Conservation (phyloP, 2,888 invertebrate species). For the Hemithea aestivaria region DNA sequence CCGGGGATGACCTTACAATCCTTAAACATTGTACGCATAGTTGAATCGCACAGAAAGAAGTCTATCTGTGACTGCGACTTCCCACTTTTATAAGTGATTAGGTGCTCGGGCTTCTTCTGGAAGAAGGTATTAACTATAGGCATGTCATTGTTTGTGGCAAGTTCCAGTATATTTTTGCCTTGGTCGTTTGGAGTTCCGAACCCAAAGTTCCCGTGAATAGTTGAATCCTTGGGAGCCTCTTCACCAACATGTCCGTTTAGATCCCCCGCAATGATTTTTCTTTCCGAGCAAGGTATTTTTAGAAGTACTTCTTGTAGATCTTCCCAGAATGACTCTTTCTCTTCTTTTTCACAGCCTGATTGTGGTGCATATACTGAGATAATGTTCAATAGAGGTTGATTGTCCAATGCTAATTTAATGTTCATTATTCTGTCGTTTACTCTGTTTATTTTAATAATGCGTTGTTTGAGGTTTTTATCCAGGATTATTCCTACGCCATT, state of each 20-base stretch:
- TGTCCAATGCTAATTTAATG: conserved; percentile 3
- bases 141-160: too few species aligned
- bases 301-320: too few species aligned
- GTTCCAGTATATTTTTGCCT: too few species aligned
- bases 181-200: too few species aligned
- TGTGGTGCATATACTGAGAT: conserved; percentile 16
- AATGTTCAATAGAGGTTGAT: conserved; percentile 7
- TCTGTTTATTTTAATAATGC: background rate
- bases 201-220: too few species aligned
- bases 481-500: background rate
- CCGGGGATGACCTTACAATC: background rate
- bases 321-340: too few species aligned
- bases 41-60: background rate
- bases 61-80: background rate
- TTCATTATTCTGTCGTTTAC: background rate
- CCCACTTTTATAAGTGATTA: background rate
- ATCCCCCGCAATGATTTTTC: too few species aligned
- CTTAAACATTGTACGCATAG: background rate
- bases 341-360: background rate
- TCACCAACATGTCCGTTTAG: too few species aligned
- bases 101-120: background rate
- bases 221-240: too few species aligned
- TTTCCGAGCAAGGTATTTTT: too few species aligned
- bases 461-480: background rate
- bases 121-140: background rate